Conservation (phyloP, 2,797 vertebrate species). For the Meriones psammophilus region DNA sequence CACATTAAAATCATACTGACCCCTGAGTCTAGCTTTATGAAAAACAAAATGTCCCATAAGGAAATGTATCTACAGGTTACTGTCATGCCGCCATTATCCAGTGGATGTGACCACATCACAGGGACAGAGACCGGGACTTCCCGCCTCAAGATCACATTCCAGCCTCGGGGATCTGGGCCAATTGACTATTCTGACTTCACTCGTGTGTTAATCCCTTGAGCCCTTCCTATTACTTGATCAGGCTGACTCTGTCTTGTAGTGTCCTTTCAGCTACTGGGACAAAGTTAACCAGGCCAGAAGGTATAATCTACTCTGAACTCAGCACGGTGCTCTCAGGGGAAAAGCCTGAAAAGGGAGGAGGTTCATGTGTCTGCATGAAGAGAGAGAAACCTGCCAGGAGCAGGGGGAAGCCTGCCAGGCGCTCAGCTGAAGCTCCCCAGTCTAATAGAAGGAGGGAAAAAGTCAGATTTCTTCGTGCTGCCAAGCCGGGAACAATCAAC, state of each 20-base stretch:
- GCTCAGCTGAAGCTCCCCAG: conserved; percentile 1
- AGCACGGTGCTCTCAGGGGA: conserved; percentile 16
- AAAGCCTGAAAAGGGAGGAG: neutral
- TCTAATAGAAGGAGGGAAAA: neutral
- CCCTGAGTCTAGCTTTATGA: neutral
- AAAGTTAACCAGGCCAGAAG: conserved; percentile 58
- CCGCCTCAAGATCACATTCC: neutral
- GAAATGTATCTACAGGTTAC: neutral
- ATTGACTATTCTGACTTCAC: neutral
- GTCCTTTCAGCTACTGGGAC: conserved; percentile 34
- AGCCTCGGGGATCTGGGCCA: neutral
- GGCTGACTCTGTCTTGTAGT: conserved; percentile 12
- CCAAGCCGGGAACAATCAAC: neutral
- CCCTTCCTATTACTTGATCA: conserved; percentile 3
- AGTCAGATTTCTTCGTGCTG: neutral
- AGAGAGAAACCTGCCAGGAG: neutral
- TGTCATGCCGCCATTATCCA: neutral
- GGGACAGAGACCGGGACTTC: neutral
- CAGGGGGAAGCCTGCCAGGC: neutral
- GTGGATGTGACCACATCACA: neutral
- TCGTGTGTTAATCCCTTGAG: neutral
- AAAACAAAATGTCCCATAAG: neutral
- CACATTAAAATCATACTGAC: neutral
- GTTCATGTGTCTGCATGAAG: conserved; percentile 16
- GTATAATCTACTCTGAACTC: conserved; percentile 29